Evolutionary conservation across 2,113 vertebrate genomes (phyloP), one percentile per base, ranked within the genome.

Genomic region (Neofelis nebulosa): DNA sequence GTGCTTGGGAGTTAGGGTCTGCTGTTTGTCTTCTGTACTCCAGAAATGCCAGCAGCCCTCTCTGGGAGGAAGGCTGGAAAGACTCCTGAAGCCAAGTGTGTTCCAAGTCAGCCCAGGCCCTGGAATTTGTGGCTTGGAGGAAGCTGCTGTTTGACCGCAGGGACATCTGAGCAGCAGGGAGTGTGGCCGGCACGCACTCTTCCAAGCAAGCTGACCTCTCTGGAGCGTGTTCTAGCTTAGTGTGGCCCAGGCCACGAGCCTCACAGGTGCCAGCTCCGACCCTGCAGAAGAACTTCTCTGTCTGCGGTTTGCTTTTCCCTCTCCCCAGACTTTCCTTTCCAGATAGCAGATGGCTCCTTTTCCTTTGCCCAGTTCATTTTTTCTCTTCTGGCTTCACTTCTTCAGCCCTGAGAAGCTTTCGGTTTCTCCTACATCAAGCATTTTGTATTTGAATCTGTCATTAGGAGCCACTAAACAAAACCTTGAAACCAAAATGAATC

Each of bases 391-490:
- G 74, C 74, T 79, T 93, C 66, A 81, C 38, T 81, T 95, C 57
- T 41, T 76, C 13, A 50, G 41, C 27, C 25, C 66, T 3, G 7
- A 96, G 82, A 57, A 79, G 41, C 31, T 85, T 57, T 63, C 2
- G 3, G 27, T n/a, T 89, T 89, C n/a, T 78, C 69, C 81, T 57
- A n/a, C 13, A 36, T 23, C 11, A 29, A 52, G 63, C 21, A 61
- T 80, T 95, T 73, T 16, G 5, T 61, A 16, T 74, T 87, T 38
- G 48, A 81, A 41, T 87, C 66, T 81, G 65, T 79, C 68, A 16
- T 79, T 52, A 76, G 88, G 63, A 93, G 69, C 29, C 41, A 90
- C 14, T 55, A 48, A 93, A 88, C 61, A 89, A 94, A 97, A 71
- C 18, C 66, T 89, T 95, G 73, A 52, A 36, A 69, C n/a, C 50